phyloP scores from a whole-genome alignment of 2,888 invertebrate species.

The Papilio protenor region DNA sequence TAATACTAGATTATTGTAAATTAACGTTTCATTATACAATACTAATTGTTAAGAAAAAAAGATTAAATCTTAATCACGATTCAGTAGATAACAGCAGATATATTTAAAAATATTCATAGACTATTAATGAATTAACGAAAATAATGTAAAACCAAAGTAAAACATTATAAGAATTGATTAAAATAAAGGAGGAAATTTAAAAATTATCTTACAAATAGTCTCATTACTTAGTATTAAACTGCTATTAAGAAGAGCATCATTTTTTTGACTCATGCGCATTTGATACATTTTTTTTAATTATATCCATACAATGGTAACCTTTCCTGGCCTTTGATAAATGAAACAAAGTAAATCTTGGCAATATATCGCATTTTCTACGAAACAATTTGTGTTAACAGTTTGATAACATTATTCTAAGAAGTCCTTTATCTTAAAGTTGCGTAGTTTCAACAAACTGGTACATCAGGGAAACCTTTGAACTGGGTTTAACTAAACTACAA shows the following conservation, averaged over 20 bases:
- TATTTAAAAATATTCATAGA: no score
- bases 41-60: not conserved
- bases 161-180: no score
- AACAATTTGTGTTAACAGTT: constrained; percentile 19
- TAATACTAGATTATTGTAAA: not conserved
- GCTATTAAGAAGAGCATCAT: no score
- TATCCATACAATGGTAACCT: not conserved
- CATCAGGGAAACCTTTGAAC: constrained; percentile 26
- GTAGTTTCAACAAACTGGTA: constrained; percentile 24
- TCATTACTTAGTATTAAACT: no score
- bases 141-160: no score
- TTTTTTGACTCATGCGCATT: no score
- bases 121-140: no score
- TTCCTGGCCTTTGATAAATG: not conserved
- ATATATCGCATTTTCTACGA: constrained; percentile 7
- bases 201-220: no score
- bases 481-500: constrained; percentile 12
- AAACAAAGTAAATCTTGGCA: constrained; percentile 17
- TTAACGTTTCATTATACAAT: not conserved
- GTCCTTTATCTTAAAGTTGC: constrained; percentile 24
- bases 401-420: constrained; percentile 19
- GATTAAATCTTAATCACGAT: no score
- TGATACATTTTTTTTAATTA: no score
- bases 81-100: no score
- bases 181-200: no score